Evolutionary conservation across 1,140 invertebrate species (phyloP), one percentile per base, ranked within the genome.

Genomic region (Hylaeus anthracinus): DNA sequence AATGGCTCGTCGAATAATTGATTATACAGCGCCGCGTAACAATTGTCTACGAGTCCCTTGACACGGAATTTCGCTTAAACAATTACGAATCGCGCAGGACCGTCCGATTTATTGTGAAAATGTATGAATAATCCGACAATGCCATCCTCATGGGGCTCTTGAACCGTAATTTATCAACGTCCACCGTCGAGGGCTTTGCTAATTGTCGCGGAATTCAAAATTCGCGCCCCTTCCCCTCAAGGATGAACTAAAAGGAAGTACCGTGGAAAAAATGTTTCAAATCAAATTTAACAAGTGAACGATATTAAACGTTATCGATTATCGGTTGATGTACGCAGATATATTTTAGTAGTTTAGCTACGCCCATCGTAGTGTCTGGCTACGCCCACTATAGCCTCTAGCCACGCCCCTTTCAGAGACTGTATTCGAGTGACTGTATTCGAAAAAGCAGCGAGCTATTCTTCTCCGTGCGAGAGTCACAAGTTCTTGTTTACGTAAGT

Each of bases 61-160:
- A 37, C 6, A 2, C 0, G 6, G 10, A 6, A 71, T 53, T 53
- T 63, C 39, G 2, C 5, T 2, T 1, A 9, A 72, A 56, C 69
- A 45, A 56, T 65, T 39, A 65, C 69, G 51, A 39, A 72, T 72
- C 26, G 5, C 61, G 14, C 37, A 12, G 41, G 81, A 79, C 39
- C 66, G 73, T 26, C 82, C 83, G 86, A 89, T 88, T 89, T 86
- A 84, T 90, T 86, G 81, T 72, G 67, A 83, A 86, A 83, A 84
- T 82, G 72, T 79, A 86, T 87, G 89, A 89, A 90, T 88, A 87
- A 88, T 90, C 73, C 76, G 84, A 72, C 82, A 65, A 69, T 60
- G 77, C 14, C 74, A 39, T 37, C 72, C 73, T 14, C 72, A 0
- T 2, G 3, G 3, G 26, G 9, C 60, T 51, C 1, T 1, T 48